These are phyloP conservation scores for Antheraea pernyi DNA, from an alignment of 1,140 invertebrate genomes.

Conservation along the genomic window DNA sequence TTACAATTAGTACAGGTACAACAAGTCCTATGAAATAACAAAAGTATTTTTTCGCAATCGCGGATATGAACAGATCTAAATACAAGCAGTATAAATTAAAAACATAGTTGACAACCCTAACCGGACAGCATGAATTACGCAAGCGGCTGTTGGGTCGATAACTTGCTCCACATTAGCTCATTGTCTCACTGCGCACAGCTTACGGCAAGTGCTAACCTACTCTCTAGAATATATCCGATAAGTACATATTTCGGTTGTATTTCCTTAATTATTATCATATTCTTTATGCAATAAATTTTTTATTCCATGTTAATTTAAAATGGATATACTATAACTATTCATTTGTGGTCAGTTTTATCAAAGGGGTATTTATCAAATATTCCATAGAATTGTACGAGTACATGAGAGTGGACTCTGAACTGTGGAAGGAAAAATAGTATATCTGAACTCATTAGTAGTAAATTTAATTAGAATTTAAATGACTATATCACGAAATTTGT, in stretches of 20 bases:
- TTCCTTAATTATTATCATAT: conserved; percentile 7
- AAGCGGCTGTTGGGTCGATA: conserved; percentile 52
- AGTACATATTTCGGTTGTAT: conserved; percentile 8
- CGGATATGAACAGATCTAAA: too few species aligned
- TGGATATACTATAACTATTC: background rate
- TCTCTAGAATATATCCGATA: conserved; percentile 12
- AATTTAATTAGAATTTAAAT: background rate
- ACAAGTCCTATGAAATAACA: too few species aligned
- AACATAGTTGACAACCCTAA: conserved; percentile 34
- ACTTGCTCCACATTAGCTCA: conserved; percentile 64
- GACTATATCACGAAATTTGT: background rate
- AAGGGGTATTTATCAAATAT: too few species aligned
- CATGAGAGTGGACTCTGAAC: background rate
- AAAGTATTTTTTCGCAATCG: too few species aligned
- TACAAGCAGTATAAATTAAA: too few species aligned
- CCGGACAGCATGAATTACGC: conserved; percentile 39
- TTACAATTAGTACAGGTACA: too few species aligned
- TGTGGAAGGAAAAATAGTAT: background rate
- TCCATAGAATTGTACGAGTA: too few species aligned
- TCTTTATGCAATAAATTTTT: conserved; percentile 1
- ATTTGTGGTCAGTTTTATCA: background rate
- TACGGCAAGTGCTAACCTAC: conserved; percentile 14
- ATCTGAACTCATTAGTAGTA: background rate
- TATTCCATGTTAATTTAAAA: background rate
- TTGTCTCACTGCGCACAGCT: conserved; percentile 34